A percentile compares a stretch with the other conserved stretches of the same genome.
Evolutionary conservation across 2,797 vertebrate species (phyloP).

Genomic region (Euthynnus affinis): DNA sequence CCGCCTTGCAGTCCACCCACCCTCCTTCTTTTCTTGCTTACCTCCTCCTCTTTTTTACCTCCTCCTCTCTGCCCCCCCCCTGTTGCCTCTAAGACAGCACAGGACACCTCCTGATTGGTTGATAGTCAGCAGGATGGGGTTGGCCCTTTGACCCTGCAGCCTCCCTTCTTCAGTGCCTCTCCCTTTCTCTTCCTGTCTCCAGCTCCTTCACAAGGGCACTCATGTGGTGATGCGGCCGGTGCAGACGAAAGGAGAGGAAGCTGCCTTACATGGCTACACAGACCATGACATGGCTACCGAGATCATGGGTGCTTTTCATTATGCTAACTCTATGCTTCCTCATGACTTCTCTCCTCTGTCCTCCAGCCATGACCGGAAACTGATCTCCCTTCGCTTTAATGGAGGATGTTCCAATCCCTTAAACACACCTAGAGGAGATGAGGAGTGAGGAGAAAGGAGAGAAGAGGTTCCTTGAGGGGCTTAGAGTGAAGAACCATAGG

Average conservation of each 20-base stretch:
- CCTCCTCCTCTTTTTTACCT: conserved; percentile 63
- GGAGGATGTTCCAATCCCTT: too few species aligned
- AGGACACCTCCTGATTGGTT: conserved; percentile 80
- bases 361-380: too few species aligned
- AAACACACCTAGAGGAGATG: too few species aligned
- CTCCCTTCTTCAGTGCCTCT: conserved; percentile 55
- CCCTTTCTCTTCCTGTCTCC: conserved; percentile 44
- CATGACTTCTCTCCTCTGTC: too few species aligned
- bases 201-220: conserved; percentile 71
- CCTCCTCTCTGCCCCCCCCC: conserved; percentile 50
- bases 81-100: conserved; percentile 77
- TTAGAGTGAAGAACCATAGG: too few species aligned
- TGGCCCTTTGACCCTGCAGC: conserved; percentile 79
- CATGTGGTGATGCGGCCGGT: conserved; percentile 37
- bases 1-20: conserved; percentile 76
- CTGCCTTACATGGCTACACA: conserved; percentile 16
- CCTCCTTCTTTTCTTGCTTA: conserved; percentile 63
- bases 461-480: too few species aligned
- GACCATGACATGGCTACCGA: conserved; percentile 13
- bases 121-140: conserved; percentile 81
- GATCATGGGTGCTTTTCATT: neutral
- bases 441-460: too few species aligned
- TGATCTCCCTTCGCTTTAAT: too few species aligned
- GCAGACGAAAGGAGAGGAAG: conserved; percentile 39
- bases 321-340: too few species aligned